These are phyloP conservation scores for Noctilio leporinus DNA, from an alignment of 2,113 vertebrate species.

Conservation along the genomic window DNA sequence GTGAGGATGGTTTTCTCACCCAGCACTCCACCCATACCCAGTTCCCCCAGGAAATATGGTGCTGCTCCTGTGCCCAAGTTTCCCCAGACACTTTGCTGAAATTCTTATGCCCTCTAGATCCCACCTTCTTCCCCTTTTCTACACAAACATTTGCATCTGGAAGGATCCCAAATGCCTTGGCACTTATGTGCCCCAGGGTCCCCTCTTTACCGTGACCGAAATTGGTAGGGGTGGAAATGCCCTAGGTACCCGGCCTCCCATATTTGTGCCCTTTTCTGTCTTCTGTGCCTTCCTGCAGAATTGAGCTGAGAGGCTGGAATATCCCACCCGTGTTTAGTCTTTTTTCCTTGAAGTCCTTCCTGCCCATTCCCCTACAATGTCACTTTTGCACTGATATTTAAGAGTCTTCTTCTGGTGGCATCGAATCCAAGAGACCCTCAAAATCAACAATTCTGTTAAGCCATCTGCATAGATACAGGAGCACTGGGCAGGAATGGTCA, in stretches of 20 bases:
- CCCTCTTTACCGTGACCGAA: neutral
- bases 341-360: neutral
- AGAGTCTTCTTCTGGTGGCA: neutral
- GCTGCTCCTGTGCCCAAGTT: neutral
- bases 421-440: neutral
- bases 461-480: neutral
- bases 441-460: neutral
- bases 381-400: neutral
- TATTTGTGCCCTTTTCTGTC: neutral
- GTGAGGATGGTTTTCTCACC: neutral
- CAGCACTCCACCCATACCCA: neutral
- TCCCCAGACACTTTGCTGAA: neutral
- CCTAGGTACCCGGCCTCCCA: neutral
- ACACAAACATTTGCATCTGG: neutral
- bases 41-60: too few relatives aligned
- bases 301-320: neutral
- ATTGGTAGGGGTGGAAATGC: neutral
- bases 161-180: neutral
- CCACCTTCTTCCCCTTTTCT: neutral
- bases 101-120: neutral
- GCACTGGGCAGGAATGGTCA: neutral
- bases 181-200: neutral
- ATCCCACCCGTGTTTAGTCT: neutral
- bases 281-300: neutral
- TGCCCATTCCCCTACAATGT: neutral